Percentiles rank a stretch among this genome's conserved stretches.
These are phyloP conservation scores for Felis catus DNA, from an alignment of 2,113 vertebrate species.

Conservation along the genomic window F.catus_Fca126_mat1.0 CM031416.1:72412501-72413000, in stretches of 20 bases:
- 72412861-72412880: background rate
- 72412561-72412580: too few relatives aligned
- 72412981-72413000: background rate
- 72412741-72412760: background rate
- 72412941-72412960: background rate
- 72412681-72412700: background rate
- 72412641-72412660: too few relatives aligned
- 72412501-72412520: too few relatives aligned
- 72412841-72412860: background rate
- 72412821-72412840: background rate
- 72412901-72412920: background rate
- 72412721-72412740: background rate
- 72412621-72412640: too few relatives aligned
- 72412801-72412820: background rate
- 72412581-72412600: too few relatives aligned
- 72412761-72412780: background rate
- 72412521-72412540: too few relatives aligned
- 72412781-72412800: background rate
- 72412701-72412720: background rate
- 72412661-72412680: too few relatives aligned
- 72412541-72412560: too few relatives aligned
- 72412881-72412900: background rate
- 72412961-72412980: background rate
- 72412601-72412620: too few relatives aligned
- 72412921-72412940: background rate